A percentile compares a stretch with the other conserved stretches of the same genome.
These are phyloP conservation scores for Protodeltote pygarga DNA, from an alignment of 2,888 invertebrate genomes.

Conservation along the genomic window DNA sequence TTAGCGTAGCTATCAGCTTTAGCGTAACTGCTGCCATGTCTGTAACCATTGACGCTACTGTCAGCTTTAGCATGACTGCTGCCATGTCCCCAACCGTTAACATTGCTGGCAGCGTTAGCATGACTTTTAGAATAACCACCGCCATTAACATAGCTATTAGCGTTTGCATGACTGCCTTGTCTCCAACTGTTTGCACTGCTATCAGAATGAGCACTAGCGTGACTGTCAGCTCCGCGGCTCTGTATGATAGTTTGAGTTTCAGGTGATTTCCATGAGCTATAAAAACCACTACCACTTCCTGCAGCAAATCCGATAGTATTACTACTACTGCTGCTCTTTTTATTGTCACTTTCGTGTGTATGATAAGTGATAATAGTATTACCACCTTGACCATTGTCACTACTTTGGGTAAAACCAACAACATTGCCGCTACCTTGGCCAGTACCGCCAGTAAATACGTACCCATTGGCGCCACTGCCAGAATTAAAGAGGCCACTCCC, in stretches of 20 bases:
- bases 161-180: not conserved
- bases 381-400: not conserved
- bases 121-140: not conserved
- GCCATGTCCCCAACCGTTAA: not conserved
- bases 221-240: not conserved
- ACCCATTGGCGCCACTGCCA: no score
- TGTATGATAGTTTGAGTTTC: not conserved
- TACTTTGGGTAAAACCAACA: not conserved
- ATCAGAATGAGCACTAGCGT: not conserved
- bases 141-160: not conserved
- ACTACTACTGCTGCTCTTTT: not conserved
- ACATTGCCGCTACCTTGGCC: not conserved
- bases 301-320: not conserved
- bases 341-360: no score
- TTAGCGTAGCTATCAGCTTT: not conserved
- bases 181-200: not conserved
- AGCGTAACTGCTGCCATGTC: not conserved
- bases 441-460: not conserved
- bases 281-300: not conserved
- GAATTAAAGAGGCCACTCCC: no score
- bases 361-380: no score
- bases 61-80: not conserved
- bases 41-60: rapidly evolving
- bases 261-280: not conserved
- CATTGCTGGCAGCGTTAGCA: not conserved